Evolutionary conservation across 2,888 invertebrate genomes (phyloP).

Genomic region (Drosophila engyochracea): DNA sequence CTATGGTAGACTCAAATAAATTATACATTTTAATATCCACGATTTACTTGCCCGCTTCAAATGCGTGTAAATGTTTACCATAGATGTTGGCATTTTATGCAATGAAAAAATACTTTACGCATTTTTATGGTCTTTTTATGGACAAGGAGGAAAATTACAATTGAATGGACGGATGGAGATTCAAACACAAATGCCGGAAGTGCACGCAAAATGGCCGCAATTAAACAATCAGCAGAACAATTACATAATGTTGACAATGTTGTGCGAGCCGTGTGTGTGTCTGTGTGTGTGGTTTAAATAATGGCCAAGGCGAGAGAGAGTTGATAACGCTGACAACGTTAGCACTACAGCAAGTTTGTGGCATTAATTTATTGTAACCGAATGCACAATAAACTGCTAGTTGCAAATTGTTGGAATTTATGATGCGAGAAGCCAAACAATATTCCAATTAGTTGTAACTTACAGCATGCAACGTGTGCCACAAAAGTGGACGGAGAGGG

Average conservation of each 20-base stretch:
- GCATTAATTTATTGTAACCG: slow-evolving; percentile 74
- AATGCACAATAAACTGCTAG: slow-evolving; percentile 66
- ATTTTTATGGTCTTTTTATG: slow-evolving; percentile 10
- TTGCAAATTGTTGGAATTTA: slow-evolving; percentile 51
- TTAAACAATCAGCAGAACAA: slow-evolving; percentile 80
- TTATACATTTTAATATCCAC: neutral
- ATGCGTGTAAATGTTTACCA: neutral
- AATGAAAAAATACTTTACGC: neutral
- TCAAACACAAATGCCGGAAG: slow-evolving; percentile 50
- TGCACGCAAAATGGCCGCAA: slow-evolving; percentile 79
- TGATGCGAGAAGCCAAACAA: slow-evolving; percentile 48
- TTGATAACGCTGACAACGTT: slow-evolving; percentile 76
- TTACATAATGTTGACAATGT: slow-evolving; percentile 64
- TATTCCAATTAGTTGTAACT: slow-evolving; percentile 52
- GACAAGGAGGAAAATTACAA: slow-evolving; percentile 12
- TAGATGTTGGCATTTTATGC: neutral
- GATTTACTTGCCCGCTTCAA: neutral
- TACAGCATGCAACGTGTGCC: slow-evolving; percentile 17
- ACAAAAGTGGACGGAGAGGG: neutral
- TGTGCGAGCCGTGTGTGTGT: slow-evolving; percentile 13
- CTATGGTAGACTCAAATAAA: neutral
- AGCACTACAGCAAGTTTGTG: slow-evolving; percentile 65
- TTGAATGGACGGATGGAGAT: slow-evolving; percentile 27
- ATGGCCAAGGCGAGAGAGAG: slow-evolving; percentile 19
- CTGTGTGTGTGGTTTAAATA: slow-evolving; percentile 20